Evolutionary conservation across 2,113 vertebrate genomes (phyloP), one percentile per base, ranked within the genome.

Genomic region (Gavia stellata): DNA sequence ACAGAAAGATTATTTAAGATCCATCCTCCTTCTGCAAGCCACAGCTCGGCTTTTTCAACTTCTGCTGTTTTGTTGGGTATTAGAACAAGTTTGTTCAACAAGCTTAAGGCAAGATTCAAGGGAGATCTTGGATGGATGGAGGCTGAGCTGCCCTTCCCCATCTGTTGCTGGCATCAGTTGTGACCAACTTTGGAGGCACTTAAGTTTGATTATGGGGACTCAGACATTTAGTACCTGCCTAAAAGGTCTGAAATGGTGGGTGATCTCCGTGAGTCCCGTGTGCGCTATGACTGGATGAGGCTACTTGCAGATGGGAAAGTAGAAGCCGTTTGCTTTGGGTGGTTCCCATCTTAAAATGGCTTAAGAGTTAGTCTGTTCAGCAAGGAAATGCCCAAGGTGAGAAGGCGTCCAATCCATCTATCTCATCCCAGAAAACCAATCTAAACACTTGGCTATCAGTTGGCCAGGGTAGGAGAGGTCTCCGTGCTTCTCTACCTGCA

Each of bases 191-290:
- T 58, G 58, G 16, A 49, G 24, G 3, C 18, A 28, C 7, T 71
- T 47, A 14, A 17, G n/a, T 47, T 31, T 75, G 7, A 4, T 62
- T 62, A 4, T 11, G n/a, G 36, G 33, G 31, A 42, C 31, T 75
- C 26, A 36, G 20, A 56, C 14, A 28, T 74, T 70, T 20, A 75
- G 29, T 11, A 59, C 2, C 5, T 83, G 23, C 40, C 17, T n/a
- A 8, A 80, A 75, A 56, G 66, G 17, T 47, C 52, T 28, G 38
- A 75, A 77, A 50, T 9, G 15, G 31, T 61, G 47, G 23, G 9
- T 42, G n/a, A 18, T 28, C 33, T 5, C n/a, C 38, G 34, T 0
- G 0, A 45, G 28, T 55, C 23, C 18, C 14, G 1, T 21, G 3
- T 12, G 26, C 0, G 3, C 14, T 55, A 14, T 34, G 42, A 56